phyloP scores from a whole-genome alignment of 1,140 invertebrate genomes.

The Drosophila pseudoananassae region DNA sequence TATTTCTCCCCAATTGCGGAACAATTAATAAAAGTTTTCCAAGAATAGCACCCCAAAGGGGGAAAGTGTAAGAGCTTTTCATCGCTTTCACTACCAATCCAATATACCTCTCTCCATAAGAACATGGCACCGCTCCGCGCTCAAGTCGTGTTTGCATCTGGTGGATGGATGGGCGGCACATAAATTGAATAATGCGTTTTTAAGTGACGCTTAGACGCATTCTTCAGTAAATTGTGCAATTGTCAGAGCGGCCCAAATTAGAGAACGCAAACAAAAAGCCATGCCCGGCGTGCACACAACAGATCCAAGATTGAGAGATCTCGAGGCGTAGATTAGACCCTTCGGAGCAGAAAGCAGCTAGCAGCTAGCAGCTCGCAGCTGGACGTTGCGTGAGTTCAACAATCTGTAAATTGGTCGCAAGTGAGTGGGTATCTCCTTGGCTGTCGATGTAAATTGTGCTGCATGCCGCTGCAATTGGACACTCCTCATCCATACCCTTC shows the following conservation, averaged over 20 bases:
- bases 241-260: slow-evolving; percentile 65
- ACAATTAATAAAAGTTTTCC: not conserved
- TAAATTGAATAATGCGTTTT: slow-evolving; percentile 82
- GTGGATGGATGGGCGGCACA: slow-evolving; percentile 11
- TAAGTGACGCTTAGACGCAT: slow-evolving; percentile 82
- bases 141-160: slow-evolving; percentile 10
- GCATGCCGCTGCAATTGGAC: slow-evolving; percentile 13
- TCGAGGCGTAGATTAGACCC: slow-evolving; percentile 51
- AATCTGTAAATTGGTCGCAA: slow-evolving; percentile 60
- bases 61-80: not conserved
- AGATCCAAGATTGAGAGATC: slow-evolving; percentile 40
- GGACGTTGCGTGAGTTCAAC: slow-evolving; percentile 62
- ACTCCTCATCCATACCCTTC: slow-evolving; percentile 1
- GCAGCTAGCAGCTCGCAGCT: slow-evolving; percentile 17
- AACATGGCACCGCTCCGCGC: not conserved
- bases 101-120: not conserved
- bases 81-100: not conserved
- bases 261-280: slow-evolving; percentile 37
- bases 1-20: not conserved
- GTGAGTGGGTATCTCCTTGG: slow-evolving; percentile 1
- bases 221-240: slow-evolving; percentile 81
- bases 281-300: slow-evolving; percentile 9
- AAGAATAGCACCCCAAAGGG: not conserved
- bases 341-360: slow-evolving; percentile 14
- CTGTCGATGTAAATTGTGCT: slow-evolving; percentile 36